Conservation (phyloP, 2,113 vertebrate genomes). For the Chascanopsetta lugubris region DNA sequence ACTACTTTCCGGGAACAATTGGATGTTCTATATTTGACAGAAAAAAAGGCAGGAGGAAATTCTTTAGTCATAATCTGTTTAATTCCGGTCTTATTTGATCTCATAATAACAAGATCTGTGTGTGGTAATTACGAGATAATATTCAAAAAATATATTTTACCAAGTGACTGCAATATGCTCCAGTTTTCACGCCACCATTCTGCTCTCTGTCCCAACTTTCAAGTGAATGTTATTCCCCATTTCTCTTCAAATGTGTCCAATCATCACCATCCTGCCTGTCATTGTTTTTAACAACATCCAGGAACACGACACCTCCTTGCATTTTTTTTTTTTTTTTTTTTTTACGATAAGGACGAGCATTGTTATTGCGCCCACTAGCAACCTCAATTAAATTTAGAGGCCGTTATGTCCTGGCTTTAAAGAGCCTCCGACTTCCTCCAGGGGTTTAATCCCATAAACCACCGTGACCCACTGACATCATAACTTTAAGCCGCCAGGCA, state of each 20-base stretch:
- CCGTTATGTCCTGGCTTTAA: conserved; percentile 72
- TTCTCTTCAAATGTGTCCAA: conserved; percentile 11
- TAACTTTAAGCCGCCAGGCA: conserved; percentile 68
- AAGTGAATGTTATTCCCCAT: background rate
- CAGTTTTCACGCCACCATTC: conserved; percentile 10
- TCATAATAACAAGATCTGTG: too few species aligned
- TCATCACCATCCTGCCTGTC: conserved; percentile 34
- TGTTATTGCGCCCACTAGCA: conserved; percentile 72
- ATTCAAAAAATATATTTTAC: too few species aligned
- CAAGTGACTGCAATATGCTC: too few species aligned
- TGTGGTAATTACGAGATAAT: too few species aligned
- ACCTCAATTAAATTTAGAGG: conserved; percentile 81
- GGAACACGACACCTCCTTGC: conserved; percentile 49
- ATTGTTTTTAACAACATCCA: conserved; percentile 60
- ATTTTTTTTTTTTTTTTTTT: too few species aligned
- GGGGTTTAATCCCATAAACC: conserved; percentile 76
- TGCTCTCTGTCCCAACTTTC: conserved; percentile 25
- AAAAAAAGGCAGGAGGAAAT: too few species aligned
- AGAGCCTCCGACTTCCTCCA: conserved; percentile 67
- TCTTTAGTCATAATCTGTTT: too few species aligned
- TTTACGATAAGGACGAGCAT: conserved; percentile 70
- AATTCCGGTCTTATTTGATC: too few species aligned
- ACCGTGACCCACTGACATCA: conserved; percentile 73
- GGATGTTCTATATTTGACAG: too few species aligned
- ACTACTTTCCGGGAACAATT: too few species aligned